Percentiles rank a stretch among this genome's conserved stretches.
phyloP scores from a whole-genome alignment of 2,797 vertebrate genomes.

The Leptatherina wallacei region DNA sequence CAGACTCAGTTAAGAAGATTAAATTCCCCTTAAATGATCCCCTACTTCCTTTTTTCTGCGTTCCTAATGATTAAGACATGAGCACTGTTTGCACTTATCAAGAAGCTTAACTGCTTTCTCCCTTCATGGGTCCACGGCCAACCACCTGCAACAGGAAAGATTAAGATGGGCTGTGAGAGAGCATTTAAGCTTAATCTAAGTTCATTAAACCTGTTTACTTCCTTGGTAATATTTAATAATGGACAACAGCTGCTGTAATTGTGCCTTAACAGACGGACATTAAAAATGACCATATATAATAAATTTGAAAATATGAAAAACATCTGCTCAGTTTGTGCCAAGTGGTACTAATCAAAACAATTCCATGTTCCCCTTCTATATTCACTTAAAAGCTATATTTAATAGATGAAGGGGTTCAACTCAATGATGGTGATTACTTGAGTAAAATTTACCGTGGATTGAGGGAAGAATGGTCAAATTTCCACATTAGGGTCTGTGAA shows the following conservation, averaged over 20 bases:
- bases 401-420: neutral
- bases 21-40: constrained; percentile 44
- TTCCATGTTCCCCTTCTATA: neutral
- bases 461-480: constrained; percentile 84
- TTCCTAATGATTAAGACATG: constrained; percentile 63
- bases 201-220: constrained; percentile 50
- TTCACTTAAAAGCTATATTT: neutral
- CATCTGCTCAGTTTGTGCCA: constrained; percentile 28
- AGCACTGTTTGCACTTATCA: constrained; percentile 59
- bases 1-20: constrained; percentile 62
- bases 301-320: constrained; percentile 24
- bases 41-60: constrained; percentile 46
- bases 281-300: constrained; percentile 13
- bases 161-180: constrained; percentile 49
- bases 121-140: constrained; percentile 53
- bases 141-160: constrained; percentile 69
- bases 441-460: constrained; percentile 58
- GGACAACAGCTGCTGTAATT: constrained; percentile 42
- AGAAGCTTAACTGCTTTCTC: constrained; percentile 31
- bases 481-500: constrained; percentile 97
- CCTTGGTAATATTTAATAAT: constrained; percentile 41
- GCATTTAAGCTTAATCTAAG: constrained; percentile 31
- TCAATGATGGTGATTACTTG: neutral
- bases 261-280: constrained; percentile 24
- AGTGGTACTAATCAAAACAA: constrained; percentile 8